Evolutionary conservation across 2,113 vertebrate species (phyloP).

Genomic region (Gadus chalcogrammus): DNA sequence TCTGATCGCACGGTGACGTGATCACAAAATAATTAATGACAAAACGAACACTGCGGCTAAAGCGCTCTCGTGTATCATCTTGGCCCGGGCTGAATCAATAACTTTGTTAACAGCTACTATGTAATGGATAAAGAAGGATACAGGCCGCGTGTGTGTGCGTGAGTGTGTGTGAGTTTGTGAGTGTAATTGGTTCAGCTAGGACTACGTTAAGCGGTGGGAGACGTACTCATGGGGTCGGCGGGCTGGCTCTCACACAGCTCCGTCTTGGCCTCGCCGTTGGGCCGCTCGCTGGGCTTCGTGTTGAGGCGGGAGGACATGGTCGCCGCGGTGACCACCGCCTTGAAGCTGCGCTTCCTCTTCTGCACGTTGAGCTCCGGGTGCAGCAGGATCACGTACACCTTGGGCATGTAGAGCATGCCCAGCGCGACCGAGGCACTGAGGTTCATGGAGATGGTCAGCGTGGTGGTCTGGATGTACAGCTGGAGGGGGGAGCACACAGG

Average conservation of each 20-base stretch:
- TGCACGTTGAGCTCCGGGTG: constrained; percentile 95
- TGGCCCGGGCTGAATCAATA: too few species aligned
- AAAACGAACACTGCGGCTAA: too few species aligned
- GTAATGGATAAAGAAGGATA: too few species aligned
- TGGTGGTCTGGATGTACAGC: constrained; percentile 98
- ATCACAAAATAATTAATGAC: too few species aligned
- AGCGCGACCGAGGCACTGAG: constrained; percentile 95
- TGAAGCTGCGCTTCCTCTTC: constrained; percentile 95
- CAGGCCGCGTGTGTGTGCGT: too few species aligned
- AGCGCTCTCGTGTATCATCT: too few species aligned
- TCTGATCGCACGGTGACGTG: too few species aligned
- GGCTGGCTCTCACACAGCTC: constrained; percentile 89
- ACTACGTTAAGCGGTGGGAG: constrained; percentile 18
- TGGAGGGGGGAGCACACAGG: constrained; percentile 63
- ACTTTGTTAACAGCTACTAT: too few species aligned
- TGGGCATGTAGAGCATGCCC: constrained; percentile 98
- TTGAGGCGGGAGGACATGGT: constrained; percentile 92
- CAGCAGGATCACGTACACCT: constrained; percentile 98
- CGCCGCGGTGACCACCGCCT: constrained; percentile 93
- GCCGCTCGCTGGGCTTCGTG: constrained; percentile 89
- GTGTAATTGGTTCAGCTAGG: constrained; percentile 1
- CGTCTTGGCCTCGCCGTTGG: constrained; percentile 94
- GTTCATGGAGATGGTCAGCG: constrained; percentile 97
- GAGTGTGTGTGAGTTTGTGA: too few species aligned
- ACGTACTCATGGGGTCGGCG: constrained; percentile 72